These are phyloP conservation scores for Paraplagusia blochii DNA, from an alignment of 2,113 vertebrate species.

Conservation along the genomic window DNA sequence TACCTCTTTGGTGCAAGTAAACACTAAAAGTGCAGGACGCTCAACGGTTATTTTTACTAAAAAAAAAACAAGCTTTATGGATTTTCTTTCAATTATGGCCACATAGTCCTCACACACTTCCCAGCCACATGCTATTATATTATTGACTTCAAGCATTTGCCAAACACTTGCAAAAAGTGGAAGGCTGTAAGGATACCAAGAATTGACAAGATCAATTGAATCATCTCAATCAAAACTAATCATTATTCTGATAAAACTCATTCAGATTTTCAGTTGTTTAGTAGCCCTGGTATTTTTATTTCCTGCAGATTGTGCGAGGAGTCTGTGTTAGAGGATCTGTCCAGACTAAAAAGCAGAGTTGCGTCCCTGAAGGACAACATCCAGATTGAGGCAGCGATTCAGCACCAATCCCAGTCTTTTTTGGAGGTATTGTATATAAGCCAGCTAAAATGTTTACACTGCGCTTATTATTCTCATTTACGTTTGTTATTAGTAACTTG, in stretches of 20 bases:
- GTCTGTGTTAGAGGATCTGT: slow-evolving; percentile 75
- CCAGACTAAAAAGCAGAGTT: slow-evolving; percentile 72
- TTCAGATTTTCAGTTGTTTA: not conserved
- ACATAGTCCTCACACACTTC: too few relatives aligned
- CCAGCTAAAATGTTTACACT: not conserved
- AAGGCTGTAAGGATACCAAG: too few relatives aligned
- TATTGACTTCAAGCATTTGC: too few relatives aligned
- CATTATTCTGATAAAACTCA: too few relatives aligned
- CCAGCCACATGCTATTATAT: too few relatives aligned
- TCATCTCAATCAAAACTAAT: too few relatives aligned
- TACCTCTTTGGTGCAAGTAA: not conserved
- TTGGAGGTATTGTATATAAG: slow-evolving; percentile 66
- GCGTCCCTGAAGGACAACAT: slow-evolving; percentile 56
- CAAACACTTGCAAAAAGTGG: too few relatives aligned
- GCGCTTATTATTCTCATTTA: not conserved
- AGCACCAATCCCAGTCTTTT: slow-evolving; percentile 68
- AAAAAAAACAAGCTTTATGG: slow-evolving; percentile 19
- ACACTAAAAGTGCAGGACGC: not conserved
- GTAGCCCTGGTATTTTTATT: not conserved
- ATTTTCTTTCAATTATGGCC: not conserved
- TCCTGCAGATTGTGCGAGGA: slow-evolving; percentile 74
- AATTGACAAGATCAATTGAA: too few relatives aligned
- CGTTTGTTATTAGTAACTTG: too few relatives aligned
- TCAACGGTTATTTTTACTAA: too few relatives aligned
- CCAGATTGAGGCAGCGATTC: slow-evolving; percentile 67